Evolutionary conservation across 2,888 invertebrate species (phyloP).

Genomic region (Theretra japonica): DNA sequence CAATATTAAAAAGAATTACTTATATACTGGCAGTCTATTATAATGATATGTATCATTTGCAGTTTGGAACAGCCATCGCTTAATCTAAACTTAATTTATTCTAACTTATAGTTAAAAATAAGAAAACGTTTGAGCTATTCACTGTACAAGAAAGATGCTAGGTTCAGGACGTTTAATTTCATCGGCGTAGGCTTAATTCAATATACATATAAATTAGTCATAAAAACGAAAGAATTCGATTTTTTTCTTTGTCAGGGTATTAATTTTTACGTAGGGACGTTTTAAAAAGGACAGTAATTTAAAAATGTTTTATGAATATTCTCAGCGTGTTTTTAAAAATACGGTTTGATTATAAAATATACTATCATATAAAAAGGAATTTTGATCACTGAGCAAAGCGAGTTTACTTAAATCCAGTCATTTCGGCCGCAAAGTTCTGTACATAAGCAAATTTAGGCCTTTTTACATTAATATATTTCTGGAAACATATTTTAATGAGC

Average conservation of each 20-base stretch:
- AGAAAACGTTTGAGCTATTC: slow-evolving; percentile 7
- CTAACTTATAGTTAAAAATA: slow-evolving; percentile 46
- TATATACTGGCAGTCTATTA: slow-evolving; percentile 82
- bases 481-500: too few relatives aligned
- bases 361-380: background rate
- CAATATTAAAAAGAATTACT: slow-evolving; percentile 82
- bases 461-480: too few relatives aligned
- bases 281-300: background rate
- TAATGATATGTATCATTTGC: slow-evolving; percentile 84
- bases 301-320: background rate
- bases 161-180: slow-evolving; percentile 15
- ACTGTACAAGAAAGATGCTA: slow-evolving; percentile 22
- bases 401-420: background rate
- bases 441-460: slow-evolving; percentile 1
- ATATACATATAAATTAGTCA: background rate
- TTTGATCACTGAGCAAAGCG: background rate
- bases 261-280: background rate
- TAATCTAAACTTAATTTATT: slow-evolving; percentile 21
- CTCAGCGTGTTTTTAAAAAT: background rate
- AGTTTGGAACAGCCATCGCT: slow-evolving; percentile 79
- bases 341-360: background rate
- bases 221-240: background rate
- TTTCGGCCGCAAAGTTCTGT: background rate
- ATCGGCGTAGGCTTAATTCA: background rate
- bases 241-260: background rate